A percentile compares a stretch with the other conserved stretches of the same genome.
These are phyloP conservation scores for Intellagama lesueurii DNA, from an alignment of 2,797 vertebrate species.

Conservation along the genomic window DNA sequence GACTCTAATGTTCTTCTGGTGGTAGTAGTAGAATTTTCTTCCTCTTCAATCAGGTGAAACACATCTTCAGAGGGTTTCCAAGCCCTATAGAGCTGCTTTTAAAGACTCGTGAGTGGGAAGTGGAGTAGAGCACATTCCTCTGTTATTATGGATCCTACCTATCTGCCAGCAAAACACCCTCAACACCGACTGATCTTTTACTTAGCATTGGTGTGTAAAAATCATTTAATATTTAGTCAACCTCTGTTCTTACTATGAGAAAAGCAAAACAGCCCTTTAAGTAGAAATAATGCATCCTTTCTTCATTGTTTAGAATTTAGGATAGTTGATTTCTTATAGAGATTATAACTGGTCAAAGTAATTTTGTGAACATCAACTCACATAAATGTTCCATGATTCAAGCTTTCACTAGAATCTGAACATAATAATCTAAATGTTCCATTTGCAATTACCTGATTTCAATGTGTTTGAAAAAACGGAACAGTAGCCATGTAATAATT, in stretches of 20 bases:
- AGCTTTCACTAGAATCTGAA: not conserved
- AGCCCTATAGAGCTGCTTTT: not conserved
- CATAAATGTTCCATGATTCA: not conserved
- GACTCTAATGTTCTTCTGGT: not conserved
- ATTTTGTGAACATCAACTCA: not conserved
- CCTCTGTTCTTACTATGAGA: not conserved
- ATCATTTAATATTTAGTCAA: not conserved
- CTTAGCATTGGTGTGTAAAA: no score
- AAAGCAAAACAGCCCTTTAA: constrained; percentile 7
- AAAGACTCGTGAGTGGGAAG: not conserved
- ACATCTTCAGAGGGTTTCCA: not conserved
- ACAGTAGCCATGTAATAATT: no score
- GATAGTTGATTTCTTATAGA: not conserved
- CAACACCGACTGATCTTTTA: no score
- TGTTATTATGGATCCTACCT: no score
- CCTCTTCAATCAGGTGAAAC: not conserved
- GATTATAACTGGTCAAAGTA: not conserved
- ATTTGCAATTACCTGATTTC: not conserved
- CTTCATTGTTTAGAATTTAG: not conserved
- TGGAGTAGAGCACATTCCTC: no score
- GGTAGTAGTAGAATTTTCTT: not conserved
- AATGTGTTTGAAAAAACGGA: not conserved
- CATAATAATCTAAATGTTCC: not conserved
- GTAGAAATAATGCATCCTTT: not conserved
- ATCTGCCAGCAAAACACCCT: no score